phyloP scores from a whole-genome alignment of 1,140 invertebrate genomes.

The Phortica variegata region DNA sequence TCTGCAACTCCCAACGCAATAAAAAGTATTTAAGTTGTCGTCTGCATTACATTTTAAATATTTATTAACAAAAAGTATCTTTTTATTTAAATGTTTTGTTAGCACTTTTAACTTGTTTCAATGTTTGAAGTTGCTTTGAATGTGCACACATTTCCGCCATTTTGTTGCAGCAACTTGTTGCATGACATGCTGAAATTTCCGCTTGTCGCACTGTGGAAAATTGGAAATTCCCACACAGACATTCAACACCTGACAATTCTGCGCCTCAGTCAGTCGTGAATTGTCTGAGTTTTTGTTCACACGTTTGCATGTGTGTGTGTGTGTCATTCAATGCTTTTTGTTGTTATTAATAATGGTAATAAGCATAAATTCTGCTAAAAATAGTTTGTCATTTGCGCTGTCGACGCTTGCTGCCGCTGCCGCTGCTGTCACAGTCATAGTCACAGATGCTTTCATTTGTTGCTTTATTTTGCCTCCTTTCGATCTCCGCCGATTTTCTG shows the following conservation, averaged over 20 bases:
- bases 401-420: no score
- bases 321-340: slow-evolving; percentile 27
- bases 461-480: no score
- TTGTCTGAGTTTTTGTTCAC: slow-evolving; percentile 12
- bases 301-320: slow-evolving; percentile 20
- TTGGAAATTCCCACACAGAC: slow-evolving; percentile 30
- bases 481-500: no score
- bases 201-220: slow-evolving; percentile 6
- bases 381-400: no score
- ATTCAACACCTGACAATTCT: slow-evolving; percentile 29
- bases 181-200: slow-evolving; percentile 45
- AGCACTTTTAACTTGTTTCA: no score
- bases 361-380: slow-evolving; percentile 27
- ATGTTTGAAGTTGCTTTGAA: background rate
- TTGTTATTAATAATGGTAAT: slow-evolving; percentile 52
- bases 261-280: background rate
- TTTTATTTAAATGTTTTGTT: slow-evolving; percentile 37
- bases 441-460: no score
- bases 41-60: slow-evolving; percentile 51
- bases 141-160: slow-evolving; percentile 44
- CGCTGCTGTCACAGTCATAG: no score
- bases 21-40: slow-evolving; percentile 49
- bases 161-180: slow-evolving; percentile 50
- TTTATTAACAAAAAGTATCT: slow-evolving; percentile 23
- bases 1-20: slow-evolving; percentile 30